Conservation (phyloP, 2,113 vertebrate genomes). For the Larimichthys polyactis region DNA sequence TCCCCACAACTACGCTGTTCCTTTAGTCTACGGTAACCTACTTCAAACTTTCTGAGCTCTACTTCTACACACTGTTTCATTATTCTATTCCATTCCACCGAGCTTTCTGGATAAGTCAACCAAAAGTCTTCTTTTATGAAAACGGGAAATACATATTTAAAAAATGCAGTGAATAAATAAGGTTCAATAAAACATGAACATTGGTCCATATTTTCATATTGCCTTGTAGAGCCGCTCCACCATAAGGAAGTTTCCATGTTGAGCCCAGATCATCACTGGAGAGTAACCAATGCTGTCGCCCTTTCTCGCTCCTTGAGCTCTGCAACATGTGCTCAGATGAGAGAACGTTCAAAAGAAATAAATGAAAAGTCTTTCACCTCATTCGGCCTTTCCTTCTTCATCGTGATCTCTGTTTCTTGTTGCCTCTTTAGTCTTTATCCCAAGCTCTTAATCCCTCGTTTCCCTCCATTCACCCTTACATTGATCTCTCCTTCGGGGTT, state of each 20-base stretch:
- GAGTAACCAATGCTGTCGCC: constrained; percentile 35
- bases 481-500: constrained; percentile 45
- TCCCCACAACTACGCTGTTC: constrained; percentile 23
- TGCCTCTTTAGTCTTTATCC: constrained; percentile 40
- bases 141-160: constrained; percentile 63
- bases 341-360: constrained; percentile 62
- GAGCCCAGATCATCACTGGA: constrained; percentile 77
- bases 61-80: constrained; percentile 45
- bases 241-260: constrained; percentile 62
- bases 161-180: constrained; percentile 68
- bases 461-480: constrained; percentile 22
- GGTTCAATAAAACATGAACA: constrained; percentile 81
- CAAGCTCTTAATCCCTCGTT: constrained; percentile 21
- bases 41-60: constrained; percentile 35
- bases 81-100: constrained; percentile 13
- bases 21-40: constrained; percentile 30
- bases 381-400: constrained; percentile 16
- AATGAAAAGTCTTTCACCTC: constrained; percentile 51
- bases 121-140: constrained; percentile 51
- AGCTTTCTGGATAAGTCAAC: constrained; percentile 46
- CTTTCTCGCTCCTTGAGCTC: constrained; percentile 75
- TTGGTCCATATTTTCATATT: constrained; percentile 74
- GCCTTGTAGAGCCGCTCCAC: constrained; percentile 63
- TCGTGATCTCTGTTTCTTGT: constrained; percentile 19
- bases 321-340: constrained; percentile 69